Base-by-base conservation (phyloP, 2,888 invertebrate species). In the Siphlonurus alternatus region DNA sequence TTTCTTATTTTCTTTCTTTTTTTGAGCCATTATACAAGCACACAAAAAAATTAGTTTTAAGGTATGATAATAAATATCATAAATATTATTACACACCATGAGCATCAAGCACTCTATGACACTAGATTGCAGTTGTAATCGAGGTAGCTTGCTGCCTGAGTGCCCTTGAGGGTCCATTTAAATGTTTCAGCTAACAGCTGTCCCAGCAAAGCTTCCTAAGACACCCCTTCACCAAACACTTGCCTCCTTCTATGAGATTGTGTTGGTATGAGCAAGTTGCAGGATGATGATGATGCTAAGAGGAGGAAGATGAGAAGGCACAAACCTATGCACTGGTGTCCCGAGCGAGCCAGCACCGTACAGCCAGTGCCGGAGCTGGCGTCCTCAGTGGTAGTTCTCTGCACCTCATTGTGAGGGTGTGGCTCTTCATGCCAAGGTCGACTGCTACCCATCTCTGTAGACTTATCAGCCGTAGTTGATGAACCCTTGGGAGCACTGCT, bases 321-420 rank as follows among this genome's bases (percentile, higher is more conserved):
- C 69, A 68, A 69, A 69, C 69, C 69, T 69, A 69, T 65, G 61
- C 68, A 68, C 53, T 66, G 64, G n/a, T 53, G 63, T 62, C 61
- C 51, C 61, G 66, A 20, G 63, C 64, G 25, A 66, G 53, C 61
- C 67, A 64, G 23, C 66, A 64, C 24, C 62, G 19, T 5, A 63
- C 61, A n/a, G 62, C 18, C 24, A 56, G 20, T 10, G 59, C 63
- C 20, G 20, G n/a, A 38, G 59, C 62, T 71, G 63, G 73, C 73
- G 69, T 74, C 73, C 69, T 74, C 74, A 38, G 73, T 73, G 18
- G 74, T 71, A 7, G 74, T 74, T 63, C 69, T 71, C 65, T 74
- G 73, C 7, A 73, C 71, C 61, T 75, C 75, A 63, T 66, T 67
- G 54, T 61, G 66, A n/a, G 62, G 23, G 23, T 63, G 63, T 22